A percentile compares a stretch with the other conserved stretches of the same genome.
These are phyloP conservation scores for Cheumatopsyche charites DNA, from an alignment of 1,140 invertebrate genomes.

Conservation along the genomic window DNA sequence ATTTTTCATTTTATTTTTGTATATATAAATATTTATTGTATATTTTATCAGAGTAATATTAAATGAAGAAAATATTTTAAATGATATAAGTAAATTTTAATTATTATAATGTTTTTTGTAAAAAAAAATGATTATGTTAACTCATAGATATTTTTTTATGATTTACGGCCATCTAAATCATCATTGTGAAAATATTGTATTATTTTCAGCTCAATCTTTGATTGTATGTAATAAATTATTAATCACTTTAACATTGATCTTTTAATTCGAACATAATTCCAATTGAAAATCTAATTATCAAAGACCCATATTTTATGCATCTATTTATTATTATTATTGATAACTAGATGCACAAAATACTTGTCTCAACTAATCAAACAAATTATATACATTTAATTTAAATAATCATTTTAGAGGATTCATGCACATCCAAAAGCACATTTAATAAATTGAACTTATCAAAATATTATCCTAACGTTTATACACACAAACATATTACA, in stretches of 20 bases:
- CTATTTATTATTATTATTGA: no score
- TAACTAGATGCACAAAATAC: no score
- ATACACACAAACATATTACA: no score
- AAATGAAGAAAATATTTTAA: not conserved
- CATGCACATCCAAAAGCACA: no score
- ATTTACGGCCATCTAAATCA: constrained; percentile 9
- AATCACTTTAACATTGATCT: constrained; percentile 9
- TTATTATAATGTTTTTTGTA: constrained; percentile 8
- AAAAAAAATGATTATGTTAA: constrained; percentile 11
- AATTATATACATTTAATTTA: no score
- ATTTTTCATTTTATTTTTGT: constrained; percentile 7
- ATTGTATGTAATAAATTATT: constrained; percentile 24
- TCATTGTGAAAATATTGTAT: constrained; percentile 14
- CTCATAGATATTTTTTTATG: constrained; percentile 15
- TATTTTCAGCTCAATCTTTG: constrained; percentile 23
- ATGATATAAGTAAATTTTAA: constrained; percentile 4
- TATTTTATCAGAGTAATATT: constrained; percentile 1
- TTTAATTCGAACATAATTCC: not conserved
- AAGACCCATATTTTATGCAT: no score
- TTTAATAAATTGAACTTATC: no score
- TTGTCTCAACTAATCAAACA: no score
- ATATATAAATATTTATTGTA: constrained; percentile 2
- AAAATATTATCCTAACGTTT: no score
- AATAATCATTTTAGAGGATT: no score
- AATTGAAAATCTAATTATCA: no score